Conservation (phyloP, 2,888 invertebrate genomes). For the Polydrusus tereticollis region DNA sequence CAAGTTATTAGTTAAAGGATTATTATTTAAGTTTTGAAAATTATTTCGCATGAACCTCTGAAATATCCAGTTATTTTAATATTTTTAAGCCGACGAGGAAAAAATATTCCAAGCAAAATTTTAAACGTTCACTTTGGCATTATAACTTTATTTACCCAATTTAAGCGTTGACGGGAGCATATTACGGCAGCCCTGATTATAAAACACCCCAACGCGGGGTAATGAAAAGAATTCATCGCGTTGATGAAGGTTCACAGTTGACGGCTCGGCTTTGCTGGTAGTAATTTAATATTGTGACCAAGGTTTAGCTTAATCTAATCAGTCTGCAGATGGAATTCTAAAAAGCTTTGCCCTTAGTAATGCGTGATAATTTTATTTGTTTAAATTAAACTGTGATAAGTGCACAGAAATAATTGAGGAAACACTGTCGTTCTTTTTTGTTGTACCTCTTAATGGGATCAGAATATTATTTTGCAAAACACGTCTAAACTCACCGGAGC, state of each 20-base stretch:
- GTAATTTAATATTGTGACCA: slow-evolving; percentile 11
- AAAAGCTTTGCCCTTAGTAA: neutral
- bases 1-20: no score
- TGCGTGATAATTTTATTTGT: no score
- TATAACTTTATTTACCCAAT: slow-evolving; percentile 2
- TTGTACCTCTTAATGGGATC: no score
- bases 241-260: slow-evolving; percentile 12
- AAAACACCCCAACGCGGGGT: slow-evolving; percentile 9
- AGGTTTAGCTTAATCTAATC: neutral
- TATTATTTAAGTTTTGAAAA: no score
- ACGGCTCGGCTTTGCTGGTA: slow-evolving; percentile 5
- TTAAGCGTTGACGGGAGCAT: neutral
- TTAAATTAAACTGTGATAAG: no score
- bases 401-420: no score
- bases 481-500: no score
- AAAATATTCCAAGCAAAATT: neutral
- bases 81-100: no score
- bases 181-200: neutral
- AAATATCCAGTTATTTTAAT: no score
- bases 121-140: neutral
- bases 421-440: no score
- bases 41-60: no score
- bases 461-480: no score
- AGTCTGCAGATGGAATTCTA: slow-evolving; percentile 1
- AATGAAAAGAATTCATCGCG: slow-evolving; percentile 10